Percentiles rank a stretch among this genome's conserved stretches.
phyloP scores from a whole-genome alignment of 2,113 vertebrate species.

The Ornithorhynchus anatinus region DNA sequence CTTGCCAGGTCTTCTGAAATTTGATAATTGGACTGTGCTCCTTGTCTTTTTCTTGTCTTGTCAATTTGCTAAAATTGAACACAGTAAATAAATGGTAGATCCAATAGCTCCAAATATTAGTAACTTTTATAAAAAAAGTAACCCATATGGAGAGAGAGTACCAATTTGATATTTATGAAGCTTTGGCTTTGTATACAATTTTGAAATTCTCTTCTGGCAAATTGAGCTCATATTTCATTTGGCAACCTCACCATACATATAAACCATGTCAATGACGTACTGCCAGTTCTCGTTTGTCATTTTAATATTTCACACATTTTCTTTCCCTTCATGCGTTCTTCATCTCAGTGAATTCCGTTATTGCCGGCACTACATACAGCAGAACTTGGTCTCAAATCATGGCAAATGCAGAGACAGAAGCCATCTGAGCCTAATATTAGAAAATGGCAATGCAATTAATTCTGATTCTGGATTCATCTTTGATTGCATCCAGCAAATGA shows the following conservation, averaged over 20 bases:
- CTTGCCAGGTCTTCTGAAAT: slow-evolving; percentile 29
- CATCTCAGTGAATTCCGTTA: slow-evolving; percentile 11
- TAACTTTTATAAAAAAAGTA: not conserved
- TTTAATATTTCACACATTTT: slow-evolving; percentile 17
- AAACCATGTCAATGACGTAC: not conserved
- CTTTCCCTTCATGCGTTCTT: not conserved
- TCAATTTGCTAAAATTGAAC: slow-evolving; percentile 43
- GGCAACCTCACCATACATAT: fast-evolving
- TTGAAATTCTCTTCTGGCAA: slow-evolving; percentile 9
- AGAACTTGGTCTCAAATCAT: not conserved
- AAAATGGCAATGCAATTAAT: not conserved
- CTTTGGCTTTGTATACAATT: not conserved
- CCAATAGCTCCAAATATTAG: slow-evolving; percentile 39
- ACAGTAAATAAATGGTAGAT: slow-evolving; percentile 39
- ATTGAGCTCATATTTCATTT: not conserved
- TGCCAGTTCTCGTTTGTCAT: not conserved
- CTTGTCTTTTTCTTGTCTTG: too few species aligned
- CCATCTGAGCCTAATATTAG: not conserved
- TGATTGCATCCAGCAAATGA: not conserved
- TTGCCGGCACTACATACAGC: not conserved
- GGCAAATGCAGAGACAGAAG: not conserved
- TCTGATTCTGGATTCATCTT: not conserved
- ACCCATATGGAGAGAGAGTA: slow-evolving; percentile 1
- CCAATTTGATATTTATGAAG: not conserved
- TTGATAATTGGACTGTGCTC: slow-evolving; percentile 18